Percentiles rank a stretch among this genome's conserved stretches.
Evolutionary conservation across 2,797 vertebrate species (phyloP).

Genomic region (Amblyraja radiata): DNA sequence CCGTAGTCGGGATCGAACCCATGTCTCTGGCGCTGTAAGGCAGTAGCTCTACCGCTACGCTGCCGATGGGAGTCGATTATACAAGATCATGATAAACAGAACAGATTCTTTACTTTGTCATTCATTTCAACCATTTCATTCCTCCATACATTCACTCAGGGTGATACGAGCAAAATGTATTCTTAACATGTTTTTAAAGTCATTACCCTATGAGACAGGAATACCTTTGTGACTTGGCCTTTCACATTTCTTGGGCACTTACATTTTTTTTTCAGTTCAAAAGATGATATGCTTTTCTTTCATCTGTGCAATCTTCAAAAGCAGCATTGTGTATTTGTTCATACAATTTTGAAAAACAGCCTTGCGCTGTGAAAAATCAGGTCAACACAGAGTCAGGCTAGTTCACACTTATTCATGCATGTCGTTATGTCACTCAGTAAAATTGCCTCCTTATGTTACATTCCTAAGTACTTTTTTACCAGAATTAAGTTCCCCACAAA

Average conservation of each 20-base stretch:
- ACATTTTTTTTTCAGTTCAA: neutral
- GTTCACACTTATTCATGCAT: too few relatives aligned
- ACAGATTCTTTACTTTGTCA: neutral
- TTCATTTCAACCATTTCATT: neutral
- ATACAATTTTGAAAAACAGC: too few relatives aligned
- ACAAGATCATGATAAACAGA: neutral
- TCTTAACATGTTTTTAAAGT: neutral
- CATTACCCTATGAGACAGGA: neutral
- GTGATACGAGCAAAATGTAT: neutral
- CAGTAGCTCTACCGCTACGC: too few relatives aligned
- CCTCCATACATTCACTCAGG: neutral
- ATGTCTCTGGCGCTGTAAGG: too few relatives aligned
- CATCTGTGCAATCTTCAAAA: neutral
- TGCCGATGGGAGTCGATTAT: neutral
- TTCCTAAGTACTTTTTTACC: too few relatives aligned
- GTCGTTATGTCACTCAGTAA: too few relatives aligned
- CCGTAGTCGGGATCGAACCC: too few relatives aligned
- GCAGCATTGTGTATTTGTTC: neutral
- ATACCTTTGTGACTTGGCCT: neutral
- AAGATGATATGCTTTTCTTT: neutral
- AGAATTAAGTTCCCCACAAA: too few relatives aligned
- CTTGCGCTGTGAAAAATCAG: too few relatives aligned
- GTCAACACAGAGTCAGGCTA: too few relatives aligned
- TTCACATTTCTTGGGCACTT: neutral
- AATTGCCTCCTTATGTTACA: too few relatives aligned